These are phyloP conservation scores for Oreonectes daqikongensis DNA, from an alignment of 2,797 vertebrate species.

Conservation along the genomic window DNA sequence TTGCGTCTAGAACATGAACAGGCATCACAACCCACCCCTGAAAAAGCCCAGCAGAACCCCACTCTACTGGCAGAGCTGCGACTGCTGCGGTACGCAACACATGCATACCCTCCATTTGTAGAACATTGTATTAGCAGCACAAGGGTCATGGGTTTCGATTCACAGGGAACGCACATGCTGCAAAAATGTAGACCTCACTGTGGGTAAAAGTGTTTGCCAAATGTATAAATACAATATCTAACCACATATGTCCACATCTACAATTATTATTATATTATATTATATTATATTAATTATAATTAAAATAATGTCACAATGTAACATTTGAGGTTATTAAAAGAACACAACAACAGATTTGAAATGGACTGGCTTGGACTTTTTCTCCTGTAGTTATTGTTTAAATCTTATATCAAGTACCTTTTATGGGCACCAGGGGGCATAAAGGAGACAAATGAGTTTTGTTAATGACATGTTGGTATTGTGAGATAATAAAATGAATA, in stretches of 20 bases:
- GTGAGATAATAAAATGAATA: not conserved
- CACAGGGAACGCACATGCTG: too few species aligned
- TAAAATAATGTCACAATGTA: too few species aligned
- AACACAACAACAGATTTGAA: not conserved
- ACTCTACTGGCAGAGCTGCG: conserved; percentile 91
- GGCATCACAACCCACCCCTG: conserved; percentile 94
- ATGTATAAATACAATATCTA: too few species aligned
- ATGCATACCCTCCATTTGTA: too few species aligned
- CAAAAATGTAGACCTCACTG: too few species aligned
- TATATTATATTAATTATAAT: too few species aligned
- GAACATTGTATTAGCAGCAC: too few species aligned
- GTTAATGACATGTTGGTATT: not conserved
- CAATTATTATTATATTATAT: too few species aligned
- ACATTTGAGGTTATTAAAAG: not conserved
- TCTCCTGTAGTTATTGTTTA: conserved; percentile 4
- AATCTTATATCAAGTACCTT: conserved; percentile 34
- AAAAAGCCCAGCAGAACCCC: conserved; percentile 97
- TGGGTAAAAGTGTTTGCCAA: too few species aligned
- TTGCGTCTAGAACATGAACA: conserved; percentile 93
- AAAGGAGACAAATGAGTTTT: conserved; percentile 40
- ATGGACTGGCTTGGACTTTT: not conserved
- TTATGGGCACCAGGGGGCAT: conserved; percentile 66
- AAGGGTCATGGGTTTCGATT: too few species aligned
- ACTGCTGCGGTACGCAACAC: conserved; percentile 84
- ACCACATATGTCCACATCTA: too few species aligned